Evolutionary conservation across 2,888 invertebrate genomes (phyloP), one percentile per base, ranked within the genome.

Genomic region (Cataglyphis cursor): DNA sequence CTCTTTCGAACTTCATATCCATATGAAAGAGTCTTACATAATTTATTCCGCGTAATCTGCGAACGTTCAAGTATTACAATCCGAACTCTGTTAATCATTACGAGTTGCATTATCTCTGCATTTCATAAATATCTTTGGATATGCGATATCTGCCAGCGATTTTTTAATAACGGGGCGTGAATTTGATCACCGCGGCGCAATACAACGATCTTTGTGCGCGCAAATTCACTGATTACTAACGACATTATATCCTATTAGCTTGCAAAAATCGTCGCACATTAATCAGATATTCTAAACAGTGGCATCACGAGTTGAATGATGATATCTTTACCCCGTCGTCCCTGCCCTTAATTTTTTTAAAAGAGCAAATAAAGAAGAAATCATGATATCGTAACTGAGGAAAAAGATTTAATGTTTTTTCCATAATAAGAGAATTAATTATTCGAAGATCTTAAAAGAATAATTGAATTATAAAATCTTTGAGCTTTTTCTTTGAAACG

Each of bases 71-170:
- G 5, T 62, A 38, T 41, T 15, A n/a, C 9, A 21, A 41, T 54
- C 15, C 24, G 31, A 12, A 9, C 21, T n/a, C 12, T 9, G 12
- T 66, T 15, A 44, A 4, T 21, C 38, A 66, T 44, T 44, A 57
- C 31, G 28, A 51, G 70, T 3, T 18, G 18, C 6, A 51, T 70
- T 78, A 72, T 59, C 73, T 80, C 24, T 24, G 10, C 44, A 80
- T 59, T 78, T 44, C 9, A 72, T 41, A 73, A 73, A 18, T 44
- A 73, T 73, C 59, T 38, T 2, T 5, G 28, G 9, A 54, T 70
- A 68, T 24, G 70, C 38, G 44, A 18, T 72, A 78, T 78, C 41
- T 70, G 12, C 12, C 18, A 41, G 51, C 0, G n/a, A 21, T 18
- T 73, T 73, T 78, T 70, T 72, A 41, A 59, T 8, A 31, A 44